A percentile compares a stretch with the other conserved stretches of the same genome.
phyloP scores from a whole-genome alignment of 2,113 vertebrate species.

The Motacilla tschutschensis region DNA sequence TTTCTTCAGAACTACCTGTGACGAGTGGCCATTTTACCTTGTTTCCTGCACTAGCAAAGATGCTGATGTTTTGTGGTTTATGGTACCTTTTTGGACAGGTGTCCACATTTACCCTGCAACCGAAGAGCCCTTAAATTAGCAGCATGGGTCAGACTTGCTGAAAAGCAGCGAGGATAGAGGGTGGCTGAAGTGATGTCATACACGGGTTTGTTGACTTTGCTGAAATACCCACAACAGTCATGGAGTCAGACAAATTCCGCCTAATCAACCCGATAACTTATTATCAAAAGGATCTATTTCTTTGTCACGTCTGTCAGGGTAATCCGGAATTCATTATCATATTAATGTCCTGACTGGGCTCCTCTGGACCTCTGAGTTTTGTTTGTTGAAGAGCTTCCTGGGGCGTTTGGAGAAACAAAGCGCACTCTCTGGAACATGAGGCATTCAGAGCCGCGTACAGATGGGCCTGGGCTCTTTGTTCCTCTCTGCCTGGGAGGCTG shows the following conservation, averaged over 20 bases:
- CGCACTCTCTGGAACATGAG: conserved; percentile 69
- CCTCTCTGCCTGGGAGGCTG: conserved; percentile 70
- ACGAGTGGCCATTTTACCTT: background rate
- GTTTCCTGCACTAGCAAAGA: background rate
- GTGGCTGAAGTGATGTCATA: background rate
- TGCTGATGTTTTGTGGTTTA: background rate
- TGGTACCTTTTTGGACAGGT: background rate
- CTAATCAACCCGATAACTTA: conserved; percentile 57
- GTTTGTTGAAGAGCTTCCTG: conserved; percentile 76
- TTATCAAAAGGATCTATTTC: conserved; percentile 59
- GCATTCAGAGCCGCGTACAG: conserved; percentile 71
- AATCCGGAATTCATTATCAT: conserved; percentile 72
- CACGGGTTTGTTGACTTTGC: conserved; percentile 1
- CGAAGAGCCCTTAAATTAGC: background rate
- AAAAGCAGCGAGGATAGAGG: background rate
- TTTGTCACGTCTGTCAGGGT: conserved; percentile 69
- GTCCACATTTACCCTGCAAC: background rate
- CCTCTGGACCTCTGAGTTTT: conserved; percentile 72
- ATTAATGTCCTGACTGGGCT: conserved; percentile 67
- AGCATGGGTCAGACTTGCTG: background rate
- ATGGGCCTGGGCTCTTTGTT: conserved; percentile 72
- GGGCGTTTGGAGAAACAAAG: conserved; percentile 72
- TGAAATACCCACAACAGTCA: conserved; percentile 41
- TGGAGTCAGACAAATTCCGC: conserved; percentile 35
- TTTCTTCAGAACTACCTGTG: background rate